These are phyloP conservation scores for Choloepus didactylus DNA, from an alignment of 2,797 vertebrate species.

Conservation along the genomic window DNA sequence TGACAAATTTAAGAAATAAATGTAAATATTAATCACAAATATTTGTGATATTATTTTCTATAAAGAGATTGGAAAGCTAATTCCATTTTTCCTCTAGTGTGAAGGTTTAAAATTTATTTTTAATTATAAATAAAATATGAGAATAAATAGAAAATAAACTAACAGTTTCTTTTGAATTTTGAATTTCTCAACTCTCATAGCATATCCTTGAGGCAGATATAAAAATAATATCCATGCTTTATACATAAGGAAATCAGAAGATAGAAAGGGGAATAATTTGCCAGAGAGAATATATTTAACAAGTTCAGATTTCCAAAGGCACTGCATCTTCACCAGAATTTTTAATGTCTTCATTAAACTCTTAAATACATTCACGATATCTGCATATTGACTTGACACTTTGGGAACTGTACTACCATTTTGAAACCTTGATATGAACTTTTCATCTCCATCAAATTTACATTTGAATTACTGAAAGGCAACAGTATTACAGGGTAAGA, in stretches of 20 bases:
- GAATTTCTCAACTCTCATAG: not conserved
- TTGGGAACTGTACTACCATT: not conserved
- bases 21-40: no score
- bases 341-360: not conserved
- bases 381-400: not conserved
- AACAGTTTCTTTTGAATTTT: not conserved
- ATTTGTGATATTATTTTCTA: not conserved
- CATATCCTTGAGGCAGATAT: not conserved
- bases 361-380: not conserved
- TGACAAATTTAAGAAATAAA: not conserved
- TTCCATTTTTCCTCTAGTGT: not conserved
- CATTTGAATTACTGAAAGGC: constrained; percentile 2
- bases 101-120: not conserved
- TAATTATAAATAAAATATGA: not conserved
- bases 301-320: not conserved
- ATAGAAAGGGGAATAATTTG: not conserved
- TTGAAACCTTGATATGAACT: not conserved
- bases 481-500: not conserved
- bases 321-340: not conserved
- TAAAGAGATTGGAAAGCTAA: not conserved
- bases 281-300: not conserved
- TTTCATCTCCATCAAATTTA: not conserved
- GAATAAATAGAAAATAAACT: not conserved
- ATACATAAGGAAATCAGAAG: not conserved
- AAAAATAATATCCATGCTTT: not conserved